These are phyloP conservation scores for Columba livia DNA, from an alignment of 2,113 vertebrate genomes.

Conservation along the genomic window DNA sequence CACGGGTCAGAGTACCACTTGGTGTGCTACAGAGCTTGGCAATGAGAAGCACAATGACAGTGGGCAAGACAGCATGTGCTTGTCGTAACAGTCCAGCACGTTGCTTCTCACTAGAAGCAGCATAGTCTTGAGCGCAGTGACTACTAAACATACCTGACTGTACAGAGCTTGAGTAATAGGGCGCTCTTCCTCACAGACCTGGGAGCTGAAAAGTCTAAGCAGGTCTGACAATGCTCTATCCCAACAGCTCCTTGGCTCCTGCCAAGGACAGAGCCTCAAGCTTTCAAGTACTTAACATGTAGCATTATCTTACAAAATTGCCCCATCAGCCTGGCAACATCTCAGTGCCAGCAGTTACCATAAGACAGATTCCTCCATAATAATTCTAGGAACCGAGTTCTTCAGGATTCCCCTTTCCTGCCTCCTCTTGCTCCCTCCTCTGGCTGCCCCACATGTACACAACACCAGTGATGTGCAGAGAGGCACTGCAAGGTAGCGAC, in stretches of 20 bases:
- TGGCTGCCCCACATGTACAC: background rate
- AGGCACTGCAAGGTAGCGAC: constrained; percentile 10
- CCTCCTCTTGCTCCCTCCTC: background rate
- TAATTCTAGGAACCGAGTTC: background rate
- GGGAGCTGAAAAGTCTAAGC: background rate
- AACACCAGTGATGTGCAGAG: background rate
- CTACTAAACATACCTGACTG: background rate
- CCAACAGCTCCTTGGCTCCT: background rate
- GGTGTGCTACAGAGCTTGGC: background rate
- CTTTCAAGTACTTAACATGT: background rate
- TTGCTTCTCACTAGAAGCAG: background rate
- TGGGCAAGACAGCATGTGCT: background rate
- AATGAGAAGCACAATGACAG: accelerated
- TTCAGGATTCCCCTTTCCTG: background rate
- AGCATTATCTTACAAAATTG: background rate
- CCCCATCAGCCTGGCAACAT: background rate
- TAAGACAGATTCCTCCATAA: background rate
- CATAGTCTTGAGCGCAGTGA: background rate
- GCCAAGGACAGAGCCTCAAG: background rate
- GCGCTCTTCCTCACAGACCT: background rate
- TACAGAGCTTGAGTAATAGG: background rate
- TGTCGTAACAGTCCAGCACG: background rate
- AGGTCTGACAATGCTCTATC: background rate
- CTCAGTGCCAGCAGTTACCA: background rate
- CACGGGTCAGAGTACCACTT: background rate